These are phyloP conservation scores for Cyanoramphus novaezelandiae DNA, from an alignment of 2,113 vertebrate species.

Conservation along the genomic window DNA sequence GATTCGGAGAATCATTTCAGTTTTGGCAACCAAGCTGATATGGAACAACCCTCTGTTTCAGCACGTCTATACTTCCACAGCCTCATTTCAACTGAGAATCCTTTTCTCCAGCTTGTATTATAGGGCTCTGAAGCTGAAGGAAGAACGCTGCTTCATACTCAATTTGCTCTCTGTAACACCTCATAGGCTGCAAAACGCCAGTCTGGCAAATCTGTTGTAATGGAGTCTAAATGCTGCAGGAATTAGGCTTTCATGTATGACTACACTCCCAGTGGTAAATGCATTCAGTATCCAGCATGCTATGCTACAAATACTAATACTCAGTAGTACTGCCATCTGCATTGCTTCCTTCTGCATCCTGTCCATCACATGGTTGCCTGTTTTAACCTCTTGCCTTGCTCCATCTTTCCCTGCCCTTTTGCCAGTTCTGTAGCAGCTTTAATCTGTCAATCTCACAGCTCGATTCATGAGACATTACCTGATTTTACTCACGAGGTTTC, in stretches of 20 bases:
- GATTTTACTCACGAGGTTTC: not conserved
- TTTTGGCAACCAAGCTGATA: not conserved
- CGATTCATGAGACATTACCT: not conserved
- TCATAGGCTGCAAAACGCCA: not conserved
- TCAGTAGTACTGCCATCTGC: not conserved
- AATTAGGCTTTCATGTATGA: not conserved
- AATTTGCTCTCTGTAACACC: not conserved
- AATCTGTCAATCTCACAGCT: not conserved
- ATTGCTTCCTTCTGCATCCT: not conserved
- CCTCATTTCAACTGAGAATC: not conserved
- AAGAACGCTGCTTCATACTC: not conserved
- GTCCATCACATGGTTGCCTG: not conserved
- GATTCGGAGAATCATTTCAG: not conserved
- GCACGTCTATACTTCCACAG: not conserved
- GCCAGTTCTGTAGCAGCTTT: not conserved
- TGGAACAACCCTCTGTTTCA: not conserved
- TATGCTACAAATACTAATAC: accelerated
- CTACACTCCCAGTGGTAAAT: not conserved
- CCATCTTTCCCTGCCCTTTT: not conserved
- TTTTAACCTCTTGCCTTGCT: not conserved
- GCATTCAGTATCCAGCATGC: not conserved
- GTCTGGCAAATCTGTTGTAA: not conserved
- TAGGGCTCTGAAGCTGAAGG: not conserved
- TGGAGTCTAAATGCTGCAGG: not conserved
- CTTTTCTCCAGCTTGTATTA: not conserved